These are phyloP conservation scores for Sebastolobus altivelis DNA, from an alignment of 2,797 vertebrate species.

Conservation along the genomic window DNA sequence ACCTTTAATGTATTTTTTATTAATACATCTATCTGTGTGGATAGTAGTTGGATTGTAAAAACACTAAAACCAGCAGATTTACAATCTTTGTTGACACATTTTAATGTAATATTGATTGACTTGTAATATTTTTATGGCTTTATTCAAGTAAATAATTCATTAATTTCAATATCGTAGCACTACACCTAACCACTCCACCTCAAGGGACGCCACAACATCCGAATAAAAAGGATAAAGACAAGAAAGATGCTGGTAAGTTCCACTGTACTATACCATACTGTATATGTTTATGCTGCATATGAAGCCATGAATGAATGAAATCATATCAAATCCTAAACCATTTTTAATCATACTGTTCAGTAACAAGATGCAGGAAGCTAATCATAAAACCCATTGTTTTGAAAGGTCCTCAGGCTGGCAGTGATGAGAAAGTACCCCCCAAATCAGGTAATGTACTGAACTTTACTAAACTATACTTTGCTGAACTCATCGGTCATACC, in stretches of 20 bases:
- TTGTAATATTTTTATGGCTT: not conserved
- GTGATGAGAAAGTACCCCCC: fast-evolving
- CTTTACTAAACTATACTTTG: not conserved
- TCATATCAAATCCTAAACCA: not conserved
- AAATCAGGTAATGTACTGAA: constrained; percentile 52
- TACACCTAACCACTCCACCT: not conserved
- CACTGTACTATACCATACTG: not conserved
- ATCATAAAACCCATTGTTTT: constrained; percentile 12
- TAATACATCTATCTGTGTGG: not conserved
- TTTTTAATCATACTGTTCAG: not conserved
- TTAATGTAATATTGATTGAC: not conserved
- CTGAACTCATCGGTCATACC: not conserved
- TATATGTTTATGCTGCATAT: not conserved
- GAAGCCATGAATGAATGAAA: not conserved
- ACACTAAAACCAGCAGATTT: not conserved
- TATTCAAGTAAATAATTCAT: not conserved
- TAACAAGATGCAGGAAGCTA: not conserved
- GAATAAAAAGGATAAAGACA: fast-evolving
- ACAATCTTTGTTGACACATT: not conserved
- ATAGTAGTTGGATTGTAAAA: not conserved
- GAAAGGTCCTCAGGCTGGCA: constrained; percentile 29
- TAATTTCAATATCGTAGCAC: not conserved
- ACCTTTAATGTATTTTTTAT: not conserved
- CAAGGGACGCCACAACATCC: fast-evolving
- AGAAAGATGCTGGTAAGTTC: constrained; percentile 6